Evolutionary conservation across 1,140 invertebrate genomes (phyloP), one percentile per base, ranked within the genome.

Genomic region (Zaprionus ghesquierei): DNA sequence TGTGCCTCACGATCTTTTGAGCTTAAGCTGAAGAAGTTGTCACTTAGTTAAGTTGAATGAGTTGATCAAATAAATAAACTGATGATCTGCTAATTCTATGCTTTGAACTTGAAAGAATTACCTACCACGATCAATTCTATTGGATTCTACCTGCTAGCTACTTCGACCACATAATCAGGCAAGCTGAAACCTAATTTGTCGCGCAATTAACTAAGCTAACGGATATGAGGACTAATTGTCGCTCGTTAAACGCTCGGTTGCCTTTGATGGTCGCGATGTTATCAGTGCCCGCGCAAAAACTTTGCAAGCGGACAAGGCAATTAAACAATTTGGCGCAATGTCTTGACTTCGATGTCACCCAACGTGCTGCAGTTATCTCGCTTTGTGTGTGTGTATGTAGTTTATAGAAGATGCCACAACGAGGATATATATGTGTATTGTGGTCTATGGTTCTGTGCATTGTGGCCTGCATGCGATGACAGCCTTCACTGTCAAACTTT

Each of bases 181-280:
- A 15, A 38, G n/a, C 15, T n/a, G 6, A 5, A 41, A 15, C 8
- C 35, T 41, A 41, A 41, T 41, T 25, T 53, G 18, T 15, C 29
- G 50, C 51, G 29, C 29, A 64, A 64, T 64, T 44, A 64, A 64
- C 62, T 46, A 9, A 27, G 25, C 27, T 29, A 41, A 22, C 15
- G 33, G 33, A 70, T 77, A 58, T 80, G 56, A 62, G 64, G 75
- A 77, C 54, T 70, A 75, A 75, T 81, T 77, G 59, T 71, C 53
- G 35, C 41, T 81, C 66, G 66, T 81, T 81, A 81, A 54, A 50
- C 51, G 51, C 20, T 60, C 64, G 46, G 55, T 50, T 60, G 44
- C n/a, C n/a, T 44, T 60, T 38, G 62, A 1, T 60, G 54, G 35
- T 27, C 63, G 69, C 66, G 58, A 80, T 53, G 38, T 55, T 80